A percentile compares a stretch with the other conserved stretches of the same genome.
Evolutionary conservation across 2,113 vertebrate species (phyloP).

Genomic region (Abramis brama): DNA sequence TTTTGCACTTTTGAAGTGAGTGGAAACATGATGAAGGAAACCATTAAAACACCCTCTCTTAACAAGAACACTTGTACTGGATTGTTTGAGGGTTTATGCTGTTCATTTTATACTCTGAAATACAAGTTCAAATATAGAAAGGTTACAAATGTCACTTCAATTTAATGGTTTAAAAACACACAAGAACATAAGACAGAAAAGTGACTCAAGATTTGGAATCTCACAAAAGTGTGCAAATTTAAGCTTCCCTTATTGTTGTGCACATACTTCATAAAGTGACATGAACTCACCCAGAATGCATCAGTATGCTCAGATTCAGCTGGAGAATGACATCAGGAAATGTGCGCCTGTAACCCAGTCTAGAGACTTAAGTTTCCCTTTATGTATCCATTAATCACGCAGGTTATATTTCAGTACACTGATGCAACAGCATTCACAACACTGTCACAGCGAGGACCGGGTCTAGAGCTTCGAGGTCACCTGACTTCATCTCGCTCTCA

Average conservation of each 20-base stretch:
- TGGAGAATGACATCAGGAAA: neutral
- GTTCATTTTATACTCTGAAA: neutral
- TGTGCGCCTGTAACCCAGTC: neutral
- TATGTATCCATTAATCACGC: neutral
- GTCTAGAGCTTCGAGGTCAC: neutral
- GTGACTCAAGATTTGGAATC: slow-evolving; percentile 9
- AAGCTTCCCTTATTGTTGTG: slow-evolving; percentile 19
- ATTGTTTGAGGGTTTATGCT: neutral
- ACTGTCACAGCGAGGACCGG: too few relatives aligned
- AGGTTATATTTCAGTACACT: neutral
- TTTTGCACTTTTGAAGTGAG: neutral
- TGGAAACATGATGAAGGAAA: neutral
- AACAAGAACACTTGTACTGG: neutral
- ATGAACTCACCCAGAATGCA: neutral
- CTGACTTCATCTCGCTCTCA: neutral
- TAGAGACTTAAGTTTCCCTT: neutral
- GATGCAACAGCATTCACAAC: neutral
- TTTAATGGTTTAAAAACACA: neutral
- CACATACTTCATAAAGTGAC: neutral
- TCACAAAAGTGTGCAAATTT: slow-evolving; percentile 23
- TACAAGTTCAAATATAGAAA: neutral
- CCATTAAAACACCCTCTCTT: neutral
- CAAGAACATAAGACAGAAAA: slow-evolving; percentile 16
- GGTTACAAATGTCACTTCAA: neutral
- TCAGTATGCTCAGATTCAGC: neutral